phyloP scores from a whole-genome alignment of 2,113 vertebrate species.

The Rhizomys pruinosus region DNA sequence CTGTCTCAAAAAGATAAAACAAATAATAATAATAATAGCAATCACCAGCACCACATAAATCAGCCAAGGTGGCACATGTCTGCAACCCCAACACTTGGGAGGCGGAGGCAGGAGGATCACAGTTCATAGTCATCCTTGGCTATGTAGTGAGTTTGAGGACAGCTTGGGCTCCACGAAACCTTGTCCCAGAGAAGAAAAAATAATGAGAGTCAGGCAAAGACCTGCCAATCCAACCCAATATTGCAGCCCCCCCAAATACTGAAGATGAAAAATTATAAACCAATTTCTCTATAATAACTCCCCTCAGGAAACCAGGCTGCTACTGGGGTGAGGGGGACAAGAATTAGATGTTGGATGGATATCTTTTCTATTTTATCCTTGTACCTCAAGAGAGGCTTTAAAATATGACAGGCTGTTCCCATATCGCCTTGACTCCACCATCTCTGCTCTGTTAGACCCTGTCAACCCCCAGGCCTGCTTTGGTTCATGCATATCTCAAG shows the following conservation, averaged over 20 bases:
- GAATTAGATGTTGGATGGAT: background rate
- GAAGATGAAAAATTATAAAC: background rate
- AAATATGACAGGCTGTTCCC: background rate
- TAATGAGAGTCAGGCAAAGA: background rate
- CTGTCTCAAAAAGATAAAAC: background rate
- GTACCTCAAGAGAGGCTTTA: background rate
- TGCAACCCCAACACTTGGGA: no score
- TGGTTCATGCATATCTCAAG: no score
- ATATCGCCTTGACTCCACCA: no score
- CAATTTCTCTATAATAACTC: background rate
- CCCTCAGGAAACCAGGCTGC: background rate
- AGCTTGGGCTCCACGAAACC: no score
- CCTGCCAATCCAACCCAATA: background rate
- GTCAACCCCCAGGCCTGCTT: no score
- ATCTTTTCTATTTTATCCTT: background rate
- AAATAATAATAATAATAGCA: no score
- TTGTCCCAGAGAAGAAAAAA: background rate
- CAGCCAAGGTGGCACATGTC: no score
- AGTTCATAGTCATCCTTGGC: no score
- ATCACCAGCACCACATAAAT: no score
- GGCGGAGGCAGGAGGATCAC: no score
- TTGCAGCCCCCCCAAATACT: background rate
- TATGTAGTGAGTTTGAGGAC: no score
- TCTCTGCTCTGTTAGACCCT: no score
- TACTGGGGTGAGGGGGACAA: background rate